Evolutionary conservation across 2,113 vertebrate genomes (phyloP).

Genomic region (Colius striatus): DNA sequence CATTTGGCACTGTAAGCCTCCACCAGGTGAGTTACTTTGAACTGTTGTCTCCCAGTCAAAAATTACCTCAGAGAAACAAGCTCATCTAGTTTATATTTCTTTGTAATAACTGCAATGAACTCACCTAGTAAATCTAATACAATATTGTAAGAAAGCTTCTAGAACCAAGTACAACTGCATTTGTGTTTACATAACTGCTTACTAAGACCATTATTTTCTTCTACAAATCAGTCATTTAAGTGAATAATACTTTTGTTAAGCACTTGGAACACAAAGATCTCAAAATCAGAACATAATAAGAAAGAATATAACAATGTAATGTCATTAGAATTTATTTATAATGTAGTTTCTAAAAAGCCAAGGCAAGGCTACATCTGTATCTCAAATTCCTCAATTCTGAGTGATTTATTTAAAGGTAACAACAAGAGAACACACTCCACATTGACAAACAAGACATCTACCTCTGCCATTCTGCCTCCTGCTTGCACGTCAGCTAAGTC

Average conservation of each 20-base stretch:
- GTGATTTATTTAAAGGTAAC: not conserved
- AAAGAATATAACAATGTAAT: not conserved
- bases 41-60: not conserved
- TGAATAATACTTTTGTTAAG: not conserved
- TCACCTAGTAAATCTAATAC: not conserved
- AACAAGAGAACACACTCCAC: not conserved
- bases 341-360: not conserved
- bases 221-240: not conserved
- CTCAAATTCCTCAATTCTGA: not conserved
- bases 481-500: constrained; percentile 77
- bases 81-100: not conserved
- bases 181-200: not conserved
- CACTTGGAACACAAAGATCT: not conserved
- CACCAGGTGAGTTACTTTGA: not conserved
- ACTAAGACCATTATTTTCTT: not conserved
- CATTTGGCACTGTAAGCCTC: not conserved
- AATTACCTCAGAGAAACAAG: not conserved
- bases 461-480: constrained; percentile 79
- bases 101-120: not conserved
- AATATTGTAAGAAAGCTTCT: not conserved
- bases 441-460: constrained; percentile 10
- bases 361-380: not conserved
- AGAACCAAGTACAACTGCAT: not conserved
- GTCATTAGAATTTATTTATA: not conserved
- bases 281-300: not conserved